Percentiles rank a stretch among this genome's conserved stretches.
phyloP scores from a whole-genome alignment of 2,113 vertebrate species.

The Siniperca knerii region DNA sequence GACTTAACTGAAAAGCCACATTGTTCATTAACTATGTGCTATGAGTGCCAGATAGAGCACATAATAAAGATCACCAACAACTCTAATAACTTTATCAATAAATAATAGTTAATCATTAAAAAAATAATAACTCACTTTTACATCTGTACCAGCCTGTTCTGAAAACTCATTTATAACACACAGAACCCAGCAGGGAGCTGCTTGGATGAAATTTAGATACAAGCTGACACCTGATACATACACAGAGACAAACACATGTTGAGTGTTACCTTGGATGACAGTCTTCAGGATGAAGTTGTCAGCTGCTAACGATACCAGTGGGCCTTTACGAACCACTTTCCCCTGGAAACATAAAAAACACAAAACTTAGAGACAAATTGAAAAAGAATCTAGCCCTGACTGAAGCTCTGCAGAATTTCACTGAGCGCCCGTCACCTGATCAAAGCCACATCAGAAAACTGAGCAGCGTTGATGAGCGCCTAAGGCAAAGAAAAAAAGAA shows the following conservation, averaged over 20 bases:
- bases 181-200: not conserved
- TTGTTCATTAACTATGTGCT: not conserved
- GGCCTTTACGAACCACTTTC: slow-evolving; percentile 78
- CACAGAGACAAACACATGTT: not conserved
- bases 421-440: slow-evolving; percentile 35
- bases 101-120: no score
- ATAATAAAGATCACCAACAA: no score
- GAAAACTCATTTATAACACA: not conserved
- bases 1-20: not conserved
- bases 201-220: not conserved
- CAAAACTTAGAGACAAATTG: not conserved
- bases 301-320: slow-evolving; percentile 61
- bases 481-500: slow-evolving; percentile 20
- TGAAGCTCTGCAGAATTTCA: not conserved
- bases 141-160: not conserved
- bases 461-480: slow-evolving; percentile 44
- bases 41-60: not conserved
- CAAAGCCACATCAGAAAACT: slow-evolving; percentile 39
- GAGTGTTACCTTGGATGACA: slow-evolving; percentile 77
- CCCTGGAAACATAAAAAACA: slow-evolving; percentile 65
- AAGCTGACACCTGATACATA: not conserved
- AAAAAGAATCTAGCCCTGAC: slow-evolving; percentile 4
- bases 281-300: slow-evolving; percentile 73
- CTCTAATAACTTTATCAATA: no score
- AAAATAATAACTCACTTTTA: not conserved